Evolutionary conservation across 2,797 vertebrate genomes (phyloP), one percentile per base, ranked within the genome.

Genomic region (Silurus lanzhouensis): DNA sequence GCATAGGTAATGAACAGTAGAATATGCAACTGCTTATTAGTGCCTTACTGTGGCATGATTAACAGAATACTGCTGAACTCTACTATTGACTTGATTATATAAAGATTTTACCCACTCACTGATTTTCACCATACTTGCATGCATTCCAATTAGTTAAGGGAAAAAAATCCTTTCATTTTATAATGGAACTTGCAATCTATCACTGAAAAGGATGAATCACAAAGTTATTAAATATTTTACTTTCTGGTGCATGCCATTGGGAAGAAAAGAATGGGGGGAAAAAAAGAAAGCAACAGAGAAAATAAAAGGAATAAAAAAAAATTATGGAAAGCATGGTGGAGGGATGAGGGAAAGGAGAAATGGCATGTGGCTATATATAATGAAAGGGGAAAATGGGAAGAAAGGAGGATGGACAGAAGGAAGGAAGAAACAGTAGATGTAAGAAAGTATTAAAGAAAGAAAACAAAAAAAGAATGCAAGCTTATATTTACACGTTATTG

Each of bases 1-100:
- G 75, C 6, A 12, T 38, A 44, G 10, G 55, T 52, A n/a, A 25
- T 74, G 22, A 81, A 61, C 20, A n/a, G 22, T 46, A n/a, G 8
- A 66, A 81, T 31, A 61, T 64, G n/a, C 22, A 74, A 25, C 19
- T 55, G 58, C 60, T 63, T 57, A 81, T 55, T 74, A 64, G 61
- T 67, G 61, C 44, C 12, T 57, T 52, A 27, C 48, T 57, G 13
- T 85, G 77, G 44, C 67, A 72, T 25, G 22, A 78, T 46, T 70
- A 75, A 55, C 48, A 74, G 20, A 10, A 78, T 61, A 44, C 19
- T 22, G 17, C 15, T 57, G 71, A 74, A 74, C 71, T 14, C 20
- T 46, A 46, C 19, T 55, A 72, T 27, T 61, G 67, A 63, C 55
- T 55, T 78, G 48, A 78, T 79, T 80, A 38, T 20, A 61, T 60